These are phyloP conservation scores for Athene cunicularia DNA, from an alignment of 2,113 vertebrate species.

Conservation along the genomic window DNA sequence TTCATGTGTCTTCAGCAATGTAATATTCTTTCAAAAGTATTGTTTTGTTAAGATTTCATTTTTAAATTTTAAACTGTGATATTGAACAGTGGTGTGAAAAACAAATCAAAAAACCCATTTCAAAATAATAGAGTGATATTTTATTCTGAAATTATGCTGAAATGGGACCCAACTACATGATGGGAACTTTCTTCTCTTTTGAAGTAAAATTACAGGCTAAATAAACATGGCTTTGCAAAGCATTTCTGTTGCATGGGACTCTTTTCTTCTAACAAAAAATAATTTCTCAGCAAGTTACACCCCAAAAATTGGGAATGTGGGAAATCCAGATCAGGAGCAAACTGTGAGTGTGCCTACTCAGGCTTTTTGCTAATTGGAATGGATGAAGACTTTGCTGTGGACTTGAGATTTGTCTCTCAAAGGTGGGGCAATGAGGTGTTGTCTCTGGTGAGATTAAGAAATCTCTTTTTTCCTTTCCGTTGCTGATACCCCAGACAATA, in stretches of 20 bases:
- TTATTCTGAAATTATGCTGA: not conserved
- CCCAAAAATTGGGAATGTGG: not conserved
- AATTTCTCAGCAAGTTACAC: not conserved
- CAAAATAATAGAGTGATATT: not conserved
- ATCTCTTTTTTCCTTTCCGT: not conserved
- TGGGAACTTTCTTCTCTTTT: not conserved
- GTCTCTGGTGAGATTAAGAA: conserved; percentile 37
- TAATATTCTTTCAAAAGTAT: not conserved
- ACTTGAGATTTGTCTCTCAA: not conserved
- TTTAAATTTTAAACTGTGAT: not conserved
- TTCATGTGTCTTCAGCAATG: not conserved
- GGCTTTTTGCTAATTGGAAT: not conserved
- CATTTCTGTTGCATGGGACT: not conserved
- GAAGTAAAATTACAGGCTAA: not conserved
- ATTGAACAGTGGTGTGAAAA: not conserved
- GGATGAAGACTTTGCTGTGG: not conserved
- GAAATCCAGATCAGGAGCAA: not conserved
- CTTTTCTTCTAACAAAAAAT: not conserved
- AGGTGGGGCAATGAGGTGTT: not conserved
- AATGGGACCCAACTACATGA: not conserved
- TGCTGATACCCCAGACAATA: not conserved
- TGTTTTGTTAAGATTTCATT: not conserved
- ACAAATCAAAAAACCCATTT: not conserved
- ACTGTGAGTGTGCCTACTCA: not conserved
- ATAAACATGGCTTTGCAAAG: not conserved